Evolutionary conservation across 2,797 vertebrate species (phyloP).

Genomic region (Diglossa cyanea): DNA sequence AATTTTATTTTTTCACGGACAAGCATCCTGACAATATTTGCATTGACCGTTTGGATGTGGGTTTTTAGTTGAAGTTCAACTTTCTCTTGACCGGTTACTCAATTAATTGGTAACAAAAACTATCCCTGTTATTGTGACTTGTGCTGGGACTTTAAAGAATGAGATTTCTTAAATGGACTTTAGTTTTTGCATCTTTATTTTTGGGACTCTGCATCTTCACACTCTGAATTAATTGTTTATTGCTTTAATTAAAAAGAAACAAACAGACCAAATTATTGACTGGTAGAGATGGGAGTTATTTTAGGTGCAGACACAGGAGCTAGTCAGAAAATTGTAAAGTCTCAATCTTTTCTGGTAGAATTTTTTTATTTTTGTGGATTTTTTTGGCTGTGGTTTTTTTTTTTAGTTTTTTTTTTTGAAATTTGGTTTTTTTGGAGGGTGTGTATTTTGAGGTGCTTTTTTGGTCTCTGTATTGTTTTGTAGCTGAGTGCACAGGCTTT

Average conservation of each 20-base stretch:
- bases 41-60: fast-evolving
- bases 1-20: not conserved
- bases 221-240: not conserved
- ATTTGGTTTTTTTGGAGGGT: fast-evolving
- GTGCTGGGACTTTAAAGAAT: not conserved
- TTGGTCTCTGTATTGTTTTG: not conserved
- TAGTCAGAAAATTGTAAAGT: not conserved
- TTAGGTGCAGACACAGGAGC: not conserved
- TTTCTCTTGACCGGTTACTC: not conserved
- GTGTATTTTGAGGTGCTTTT: fast-evolving
- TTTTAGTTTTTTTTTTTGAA: not conserved
- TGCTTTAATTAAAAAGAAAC: not conserved
- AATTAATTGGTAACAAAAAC: not conserved
- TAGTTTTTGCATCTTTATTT: not conserved
- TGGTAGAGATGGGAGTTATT: not conserved
- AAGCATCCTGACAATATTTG: not conserved
- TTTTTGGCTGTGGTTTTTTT: not conserved
- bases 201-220: not conserved
- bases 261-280: not conserved
- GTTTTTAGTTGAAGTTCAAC: not conserved
- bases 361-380: fast-evolving
- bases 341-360: fast-evolving
- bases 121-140: fast-evolving
- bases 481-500: not conserved
- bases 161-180: not conserved